Evolutionary conservation across 2,888 invertebrate species (phyloP).

Genomic region (Rhagophthalmus giganteus): DNA sequence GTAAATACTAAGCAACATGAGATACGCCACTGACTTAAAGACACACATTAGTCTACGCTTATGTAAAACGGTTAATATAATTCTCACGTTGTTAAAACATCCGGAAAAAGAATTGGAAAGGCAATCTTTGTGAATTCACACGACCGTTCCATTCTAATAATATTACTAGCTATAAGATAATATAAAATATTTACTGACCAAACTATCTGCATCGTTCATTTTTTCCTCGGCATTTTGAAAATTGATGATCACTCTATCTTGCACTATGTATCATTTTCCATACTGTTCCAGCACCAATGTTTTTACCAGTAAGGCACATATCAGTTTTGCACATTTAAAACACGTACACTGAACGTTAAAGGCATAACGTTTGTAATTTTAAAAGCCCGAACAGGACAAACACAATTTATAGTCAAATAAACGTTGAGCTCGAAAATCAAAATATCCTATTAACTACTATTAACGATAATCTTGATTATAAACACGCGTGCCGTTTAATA

Average conservation of each 20-base stretch:
- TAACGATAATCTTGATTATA: too few species aligned
- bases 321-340: background rate
- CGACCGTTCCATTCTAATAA: background rate
- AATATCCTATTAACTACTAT: too few species aligned
- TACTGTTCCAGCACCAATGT: too few species aligned
- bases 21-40: too few species aligned
- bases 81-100: conserved; percentile 23
- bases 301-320: too few species aligned
- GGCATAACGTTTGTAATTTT: background rate
- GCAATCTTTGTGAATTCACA: background rate
- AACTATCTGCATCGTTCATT: conserved; percentile 75
- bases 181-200: conserved; percentile 62
- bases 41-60: background rate
- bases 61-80: conserved; percentile 5
- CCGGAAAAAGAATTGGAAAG: conserved; percentile 17
- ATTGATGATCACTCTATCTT: conserved; percentile 17
- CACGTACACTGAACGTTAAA: background rate
- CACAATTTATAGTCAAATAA: too few species aligned
- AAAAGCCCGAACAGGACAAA: too few species aligned
- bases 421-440: too few species aligned
- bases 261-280: too few species aligned
- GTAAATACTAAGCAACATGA: too few species aligned
- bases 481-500: too few species aligned
- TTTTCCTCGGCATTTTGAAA: conserved; percentile 67
- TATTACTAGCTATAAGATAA: conserved; percentile 23